These are phyloP conservation scores for Cantharis rustica DNA, from an alignment of 2,888 invertebrate species.

Conservation along the genomic window DNA sequence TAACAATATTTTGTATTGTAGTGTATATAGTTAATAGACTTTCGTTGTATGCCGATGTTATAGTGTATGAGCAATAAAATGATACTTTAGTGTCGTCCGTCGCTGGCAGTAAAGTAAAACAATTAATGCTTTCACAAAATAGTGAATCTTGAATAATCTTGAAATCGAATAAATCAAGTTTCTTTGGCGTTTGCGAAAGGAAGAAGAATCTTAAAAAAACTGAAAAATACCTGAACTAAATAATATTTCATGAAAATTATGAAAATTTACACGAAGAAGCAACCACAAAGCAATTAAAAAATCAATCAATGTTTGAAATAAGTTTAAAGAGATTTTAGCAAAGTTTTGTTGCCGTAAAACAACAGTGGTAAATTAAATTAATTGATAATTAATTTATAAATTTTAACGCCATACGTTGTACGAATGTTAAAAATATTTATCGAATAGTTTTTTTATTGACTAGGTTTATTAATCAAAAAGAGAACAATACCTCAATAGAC, in stretches of 20 bases:
- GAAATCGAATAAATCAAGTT: no score
- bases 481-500: constrained; percentile 2
- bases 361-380: background rate
- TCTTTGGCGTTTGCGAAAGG: no score
- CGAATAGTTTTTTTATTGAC: background rate
- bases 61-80: no score
- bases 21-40: no score
- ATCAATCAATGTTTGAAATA: background rate
- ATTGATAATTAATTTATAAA: background rate
- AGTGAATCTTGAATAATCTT: no score
- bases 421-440: background rate
- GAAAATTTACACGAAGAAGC: background rate
- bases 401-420: background rate
- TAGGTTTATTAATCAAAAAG: constrained; percentile 1
- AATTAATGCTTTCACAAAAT: no score
- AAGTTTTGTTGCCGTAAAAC: background rate
- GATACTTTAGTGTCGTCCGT: no score
- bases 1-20: no score
- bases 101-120: no score
- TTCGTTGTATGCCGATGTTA: no score
- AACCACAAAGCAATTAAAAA: background rate
- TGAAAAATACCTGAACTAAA: no score
- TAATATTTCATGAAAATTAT: background rate
- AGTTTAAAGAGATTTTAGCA: background rate
- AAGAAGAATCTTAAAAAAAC: no score